Evolutionary conservation across 2,113 vertebrate genomes (phyloP).

Genomic region (Odocoileus virginianus): DNA sequence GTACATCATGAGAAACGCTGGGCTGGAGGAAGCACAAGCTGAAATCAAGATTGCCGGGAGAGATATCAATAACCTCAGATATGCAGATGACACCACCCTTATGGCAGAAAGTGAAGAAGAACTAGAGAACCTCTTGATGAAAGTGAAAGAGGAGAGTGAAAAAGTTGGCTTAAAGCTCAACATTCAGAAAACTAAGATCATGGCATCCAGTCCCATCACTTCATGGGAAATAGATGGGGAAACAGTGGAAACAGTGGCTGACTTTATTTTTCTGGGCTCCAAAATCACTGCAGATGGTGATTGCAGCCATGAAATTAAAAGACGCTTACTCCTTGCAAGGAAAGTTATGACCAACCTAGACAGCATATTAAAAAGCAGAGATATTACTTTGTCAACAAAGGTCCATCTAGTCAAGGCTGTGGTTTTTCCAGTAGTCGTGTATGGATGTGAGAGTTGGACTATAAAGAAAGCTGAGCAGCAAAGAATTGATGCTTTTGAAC

Average conservation of each 20-base stretch:
- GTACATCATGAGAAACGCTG: not conserved
- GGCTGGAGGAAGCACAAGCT: not conserved
- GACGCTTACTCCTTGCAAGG: not conserved
- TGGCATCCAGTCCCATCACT: not conserved
- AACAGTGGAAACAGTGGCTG: not conserved
- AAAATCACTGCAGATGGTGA: not conserved
- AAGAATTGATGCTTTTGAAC: not conserved
- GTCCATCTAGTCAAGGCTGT: not conserved
- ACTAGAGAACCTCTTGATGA: not conserved
- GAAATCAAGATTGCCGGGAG: not conserved
- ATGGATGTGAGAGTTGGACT: not conserved
- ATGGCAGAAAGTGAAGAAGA: not conserved
- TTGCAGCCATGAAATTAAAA: not conserved
- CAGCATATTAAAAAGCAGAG: not conserved
- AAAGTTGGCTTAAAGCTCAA: not conserved
- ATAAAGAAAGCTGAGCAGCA: not conserved
- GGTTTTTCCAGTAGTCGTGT: not conserved
- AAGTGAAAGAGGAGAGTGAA: not conserved
- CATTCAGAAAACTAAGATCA: not conserved
- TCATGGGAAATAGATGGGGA: not conserved
- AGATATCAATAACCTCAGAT: not conserved
- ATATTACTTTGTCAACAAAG: not conserved
- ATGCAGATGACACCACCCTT: too few relatives aligned
- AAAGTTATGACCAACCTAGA: not conserved
- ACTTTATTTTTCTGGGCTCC: not conserved